phyloP scores from a whole-genome alignment of 2,888 invertebrate genomes.

The Parelbella ahira region DNA sequence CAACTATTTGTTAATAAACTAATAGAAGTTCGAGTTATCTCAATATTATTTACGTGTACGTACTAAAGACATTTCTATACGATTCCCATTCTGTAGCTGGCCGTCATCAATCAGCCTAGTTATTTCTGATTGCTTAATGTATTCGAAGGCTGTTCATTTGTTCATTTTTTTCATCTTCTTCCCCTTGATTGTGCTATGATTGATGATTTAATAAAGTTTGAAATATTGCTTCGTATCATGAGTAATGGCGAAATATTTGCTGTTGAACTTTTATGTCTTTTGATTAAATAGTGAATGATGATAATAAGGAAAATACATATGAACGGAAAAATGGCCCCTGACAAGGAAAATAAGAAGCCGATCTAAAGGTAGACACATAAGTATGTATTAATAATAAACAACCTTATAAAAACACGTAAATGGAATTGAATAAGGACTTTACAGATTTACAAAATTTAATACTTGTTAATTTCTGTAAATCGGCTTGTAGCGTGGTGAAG shows the following conservation, averaged over 20 bases:
- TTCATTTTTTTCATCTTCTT: slow-evolving; percentile 44
- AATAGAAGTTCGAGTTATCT: no score
- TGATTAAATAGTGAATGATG: slow-evolving; percentile 9
- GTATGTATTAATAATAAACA: no score
- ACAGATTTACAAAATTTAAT: no score
- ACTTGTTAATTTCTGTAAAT: no score
- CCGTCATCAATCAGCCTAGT: slow-evolving; percentile 63
- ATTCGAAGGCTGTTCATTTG: slow-evolving; percentile 57
- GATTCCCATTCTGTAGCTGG: slow-evolving; percentile 48
- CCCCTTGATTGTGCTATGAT: slow-evolving; percentile 46
- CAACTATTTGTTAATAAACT: no score
- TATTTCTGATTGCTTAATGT: slow-evolving; percentile 64
- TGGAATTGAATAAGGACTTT: no score
- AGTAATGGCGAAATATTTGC: slow-evolving; percentile 24
- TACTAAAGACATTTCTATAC: slow-evolving; percentile 12
- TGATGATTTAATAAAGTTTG: slow-evolving; percentile 46
- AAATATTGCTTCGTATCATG: slow-evolving; percentile 37
- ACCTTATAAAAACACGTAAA: no score
- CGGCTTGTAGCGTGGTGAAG: no score
- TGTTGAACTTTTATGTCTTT: slow-evolving; percentile 10
- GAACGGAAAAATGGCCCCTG: no score
- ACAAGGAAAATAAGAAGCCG: no score
- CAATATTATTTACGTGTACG: no score
- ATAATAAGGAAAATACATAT: slow-evolving; percentile 3
- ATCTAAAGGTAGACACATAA: no score